Percentiles rank a stretch among this genome's conserved stretches.
phyloP scores from a whole-genome alignment of 2,797 vertebrate species.

The Salmo trutta region DNA sequence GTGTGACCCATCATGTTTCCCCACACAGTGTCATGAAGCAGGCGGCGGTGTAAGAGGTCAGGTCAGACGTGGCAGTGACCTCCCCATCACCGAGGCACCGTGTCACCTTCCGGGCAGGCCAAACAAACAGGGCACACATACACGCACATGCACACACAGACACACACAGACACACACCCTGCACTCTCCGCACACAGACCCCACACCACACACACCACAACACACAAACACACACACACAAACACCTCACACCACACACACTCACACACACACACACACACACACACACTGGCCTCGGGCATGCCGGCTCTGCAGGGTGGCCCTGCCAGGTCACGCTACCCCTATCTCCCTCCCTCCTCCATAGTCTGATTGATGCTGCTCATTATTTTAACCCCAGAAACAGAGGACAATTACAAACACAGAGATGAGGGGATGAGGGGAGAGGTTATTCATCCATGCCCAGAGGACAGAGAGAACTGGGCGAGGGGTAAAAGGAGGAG shows the following conservation, averaged over 20 bases:
- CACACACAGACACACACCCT: neutral
- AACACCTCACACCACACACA: neutral
- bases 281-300: slow-evolving; percentile 37
- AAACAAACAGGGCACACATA: slow-evolving; percentile 72
- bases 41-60: slow-evolving; percentile 68
- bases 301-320: slow-evolving; percentile 64
- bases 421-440: slow-evolving; percentile 55
- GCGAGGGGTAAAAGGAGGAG: neutral
- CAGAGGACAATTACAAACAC: slow-evolving; percentile 67
- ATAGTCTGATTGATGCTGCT: slow-evolving; percentile 64
- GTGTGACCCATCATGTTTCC: slow-evolving; percentile 57
- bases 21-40: slow-evolving; percentile 66
- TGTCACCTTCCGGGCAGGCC: slow-evolving; percentile 71
- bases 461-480: neutral
- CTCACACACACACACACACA: neutral
- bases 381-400: slow-evolving; percentile 70
- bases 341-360: neutral
- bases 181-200: no score
- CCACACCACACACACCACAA: neutral
- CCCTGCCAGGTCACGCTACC: slow-evolving; percentile 64
- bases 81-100: slow-evolving; percentile 63
- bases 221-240: neutral
- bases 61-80: slow-evolving; percentile 71
- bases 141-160: neutral
- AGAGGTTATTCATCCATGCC: slow-evolving; percentile 26